Base-by-base conservation (phyloP, 2,113 vertebrate genomes). In the Mesitornis unicolor region DNA sequence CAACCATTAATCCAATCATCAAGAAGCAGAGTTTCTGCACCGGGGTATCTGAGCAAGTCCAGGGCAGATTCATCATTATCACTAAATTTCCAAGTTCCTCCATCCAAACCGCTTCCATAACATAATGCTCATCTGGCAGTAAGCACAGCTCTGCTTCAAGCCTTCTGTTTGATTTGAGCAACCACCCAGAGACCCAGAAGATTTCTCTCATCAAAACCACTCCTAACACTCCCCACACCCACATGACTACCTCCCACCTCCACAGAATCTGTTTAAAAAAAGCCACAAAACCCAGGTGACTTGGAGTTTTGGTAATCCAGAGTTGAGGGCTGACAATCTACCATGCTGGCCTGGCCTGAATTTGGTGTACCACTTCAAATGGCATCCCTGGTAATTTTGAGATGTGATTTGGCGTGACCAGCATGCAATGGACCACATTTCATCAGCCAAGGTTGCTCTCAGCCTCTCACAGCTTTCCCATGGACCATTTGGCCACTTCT, bases 371-470 rank as follows among this genome's bases (percentile, higher is more conserved):
- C 28, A 9, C 3, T 22, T 59, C 68, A 29, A 40, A 22, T 3
- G 38, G 50, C 63, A 53, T 11, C 50, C 26, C 29, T 24, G 38
- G 8, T 24, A 8, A 15, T 48, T 42, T 16, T 51, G 63, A 25
- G n/a, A 26, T n/a, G 50, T 0, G 12, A 10, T 42, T 28, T 45
- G 31, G 89, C 18, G n/a, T 25, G 26, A 33, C 13, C 56, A 13
- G 47, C 5, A 18, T 13, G 40, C n/a, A n/a, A 48, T 1, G 24
- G 24, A 20, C 12, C 54, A 7, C 0, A 0, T 29, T 9, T 16
- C 2, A 0, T 4, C 51, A 28, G 45, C 80, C 63, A 38, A 29
- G 25, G 42, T 6, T 50, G 28, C 13, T 31, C 56, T 59, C 68
- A 70, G 48, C 47, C 71, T 51, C 83, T 69, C 43, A 51, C 50